Base-by-base conservation (phyloP, 1,140 invertebrate species). In the Pseudomyrmex flavicornis region DNA sequence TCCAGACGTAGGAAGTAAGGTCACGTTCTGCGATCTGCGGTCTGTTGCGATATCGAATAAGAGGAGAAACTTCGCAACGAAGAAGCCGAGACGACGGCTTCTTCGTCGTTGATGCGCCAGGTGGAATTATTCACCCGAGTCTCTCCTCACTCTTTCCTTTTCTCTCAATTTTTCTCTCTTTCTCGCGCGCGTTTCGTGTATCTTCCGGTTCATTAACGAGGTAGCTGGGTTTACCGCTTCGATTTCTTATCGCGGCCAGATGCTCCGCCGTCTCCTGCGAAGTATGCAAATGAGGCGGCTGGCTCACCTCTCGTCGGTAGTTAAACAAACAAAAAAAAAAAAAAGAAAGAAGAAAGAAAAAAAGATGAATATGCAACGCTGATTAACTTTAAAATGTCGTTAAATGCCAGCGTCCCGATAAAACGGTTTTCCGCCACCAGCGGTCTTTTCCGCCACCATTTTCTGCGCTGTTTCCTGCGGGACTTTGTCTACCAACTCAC, bases 131-230 rank as follows among this genome's bases (percentile, higher is more conserved):
- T 61, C 66, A 59, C 56, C 52, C 66, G 66, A 20, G 44, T 70
- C 66, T 79, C 50, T 79, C 50, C 50, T 52, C 48, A 52, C 52
- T 63, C 4, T 35, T 35, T 35, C 35, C 35, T 35, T 35, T 35
- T 35, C 35, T 35, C 35, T 35, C 35, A 35, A 35, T 35, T 35
- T 35, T 35, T 35, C 5, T 35, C 35, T 35, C 35, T 35, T 35
- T 35, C 35, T 7, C 35, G 35, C 35, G 35, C 26, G 22, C 48
- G n/a, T 77, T 63, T 54, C 66, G 66, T 59, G 20, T 61, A 72
- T 20, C 76, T 80, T 80, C 66, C 20, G 22, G 54, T 59, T 80
- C 66, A 80, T 61, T 80, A 80, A 80, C 76, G 76, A 59, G 66
- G 54, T 35, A 35, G 54, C n/a, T 46, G 56, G 35, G 66, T 80